Base-by-base conservation (phyloP, 1,140 invertebrate species). In the Papilio polytes region DNA sequence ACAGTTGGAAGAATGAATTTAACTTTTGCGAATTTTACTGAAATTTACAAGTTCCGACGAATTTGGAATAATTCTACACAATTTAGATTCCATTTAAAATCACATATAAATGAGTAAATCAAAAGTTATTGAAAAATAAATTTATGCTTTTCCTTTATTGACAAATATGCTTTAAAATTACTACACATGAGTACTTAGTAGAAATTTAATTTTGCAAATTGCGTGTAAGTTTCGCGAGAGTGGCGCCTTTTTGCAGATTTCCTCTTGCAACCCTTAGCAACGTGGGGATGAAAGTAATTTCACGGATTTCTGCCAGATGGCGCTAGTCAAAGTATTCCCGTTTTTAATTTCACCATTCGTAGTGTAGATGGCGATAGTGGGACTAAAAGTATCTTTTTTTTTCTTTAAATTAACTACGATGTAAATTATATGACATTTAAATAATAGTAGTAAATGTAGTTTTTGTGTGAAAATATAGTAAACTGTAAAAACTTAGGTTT, bases 211-310 rank as follows among this genome's bases (percentile, higher is more conserved):
- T 26, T 70, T 70, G 15, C 15, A 26, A 70, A 70, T 70, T 4
- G 63, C 20, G 66, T 70, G 56, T 74, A 22, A 84, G 22, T 85
- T 85, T 86, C 46, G 85, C 87, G 85, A 90, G 85, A 90, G 90
- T 91, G 90, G 92, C 93, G 93, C 91, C 88, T 82, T 83, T 89
- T 94, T 36, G 91, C 91, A 91, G 89, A 88, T 89, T 92, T 93
- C 89, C 85, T 86, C 85, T 89, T 78, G 89, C 93, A 94, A 94
- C 93, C 93, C 93, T 86, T 91, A 91, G 87, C 73, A 59, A 82
- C 12, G 80, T 83, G 83, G 92, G 91, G 93, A 84, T 93, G 91
- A 86, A 86, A 82, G 80, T 86, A 86, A 88, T 94, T 87, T 82
- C 1, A 53, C 8, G 44, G 9, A 20, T 13, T 20, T 80, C 72